Percentiles rank a stretch among this genome's conserved stretches.
Conservation (phyloP, 2,113 vertebrate species). For the Saguinus midas region DNA sequence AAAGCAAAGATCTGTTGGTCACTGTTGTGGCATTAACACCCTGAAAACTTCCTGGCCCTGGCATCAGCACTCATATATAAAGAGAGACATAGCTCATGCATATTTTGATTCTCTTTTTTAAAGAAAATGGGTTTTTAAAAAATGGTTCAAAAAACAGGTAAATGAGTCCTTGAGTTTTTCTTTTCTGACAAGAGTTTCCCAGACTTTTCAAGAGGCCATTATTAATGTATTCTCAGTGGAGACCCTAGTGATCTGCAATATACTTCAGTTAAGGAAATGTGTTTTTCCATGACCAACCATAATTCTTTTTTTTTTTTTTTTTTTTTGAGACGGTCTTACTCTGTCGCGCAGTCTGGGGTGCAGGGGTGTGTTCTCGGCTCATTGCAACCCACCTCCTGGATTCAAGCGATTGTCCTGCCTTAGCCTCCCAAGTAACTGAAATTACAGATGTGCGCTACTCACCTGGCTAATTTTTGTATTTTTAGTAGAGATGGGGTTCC, state of each 20-base stretch:
- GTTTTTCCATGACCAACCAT: background rate
- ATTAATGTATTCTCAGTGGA: background rate
- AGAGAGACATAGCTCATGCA: background rate
- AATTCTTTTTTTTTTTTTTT: too few species aligned
- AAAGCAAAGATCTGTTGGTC: background rate
- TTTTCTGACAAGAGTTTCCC: background rate
- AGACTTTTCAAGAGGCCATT: background rate
- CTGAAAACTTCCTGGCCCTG: background rate
- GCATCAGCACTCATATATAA: background rate
- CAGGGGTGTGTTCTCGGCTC: too few species aligned
- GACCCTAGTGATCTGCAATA: background rate
- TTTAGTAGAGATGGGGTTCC: too few species aligned
- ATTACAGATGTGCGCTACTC: too few species aligned
- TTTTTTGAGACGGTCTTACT: too few species aligned
- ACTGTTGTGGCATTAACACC: background rate
- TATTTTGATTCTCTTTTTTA: constrained; percentile 28
- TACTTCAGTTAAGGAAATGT: background rate
- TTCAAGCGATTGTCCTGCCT: too few species aligned
- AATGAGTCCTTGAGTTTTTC: constrained; percentile 5
- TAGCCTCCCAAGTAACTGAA: too few species aligned
- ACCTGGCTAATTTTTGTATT: too few species aligned
- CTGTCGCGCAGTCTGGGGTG: too few species aligned
- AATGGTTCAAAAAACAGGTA: constrained; percentile 2
- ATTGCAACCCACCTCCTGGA: too few species aligned
- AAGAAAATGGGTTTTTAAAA: background rate